Conservation (phyloP, 2,113 vertebrate genomes). For the Alethe diademata region DNA sequence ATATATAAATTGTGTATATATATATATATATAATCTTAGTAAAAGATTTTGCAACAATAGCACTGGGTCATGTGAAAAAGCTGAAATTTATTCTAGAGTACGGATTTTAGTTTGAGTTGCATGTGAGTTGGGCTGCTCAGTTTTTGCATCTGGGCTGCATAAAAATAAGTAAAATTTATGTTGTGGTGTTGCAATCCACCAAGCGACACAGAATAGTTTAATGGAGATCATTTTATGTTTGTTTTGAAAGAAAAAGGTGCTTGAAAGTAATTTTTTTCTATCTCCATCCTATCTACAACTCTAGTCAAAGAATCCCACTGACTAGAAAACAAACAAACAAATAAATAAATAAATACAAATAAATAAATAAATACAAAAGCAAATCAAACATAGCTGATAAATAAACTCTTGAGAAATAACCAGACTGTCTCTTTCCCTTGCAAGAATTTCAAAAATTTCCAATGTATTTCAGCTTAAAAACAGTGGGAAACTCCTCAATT, state of each 20-base stretch:
- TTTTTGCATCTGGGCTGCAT: not conserved
- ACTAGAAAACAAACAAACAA: not conserved
- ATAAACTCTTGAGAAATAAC: not conserved
- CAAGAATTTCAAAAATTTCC: not conserved
- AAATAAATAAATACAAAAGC: too few species aligned
- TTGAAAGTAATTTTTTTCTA: not conserved
- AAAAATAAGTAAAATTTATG: not conserved
- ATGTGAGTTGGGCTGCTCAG: not conserved
- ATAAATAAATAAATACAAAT: too few species aligned
- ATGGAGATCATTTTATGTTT: not conserved
- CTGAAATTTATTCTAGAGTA: not conserved
- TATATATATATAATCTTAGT: too few species aligned
- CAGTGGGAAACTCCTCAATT: not conserved
- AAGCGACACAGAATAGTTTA: not conserved
- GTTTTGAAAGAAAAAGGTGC: not conserved
- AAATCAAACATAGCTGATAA: not conserved
- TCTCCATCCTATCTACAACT: not conserved
- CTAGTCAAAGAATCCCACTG: not conserved
- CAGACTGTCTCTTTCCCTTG: not conserved
- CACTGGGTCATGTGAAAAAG: accelerated
- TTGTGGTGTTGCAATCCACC: not conserved
- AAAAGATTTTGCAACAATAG: not conserved
- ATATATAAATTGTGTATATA: accelerated
- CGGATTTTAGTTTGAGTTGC: not conserved
- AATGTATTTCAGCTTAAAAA: not conserved